Base-by-base conservation (phyloP, 1,140 invertebrate genomes). In the Ceratina calcarata region DNA sequence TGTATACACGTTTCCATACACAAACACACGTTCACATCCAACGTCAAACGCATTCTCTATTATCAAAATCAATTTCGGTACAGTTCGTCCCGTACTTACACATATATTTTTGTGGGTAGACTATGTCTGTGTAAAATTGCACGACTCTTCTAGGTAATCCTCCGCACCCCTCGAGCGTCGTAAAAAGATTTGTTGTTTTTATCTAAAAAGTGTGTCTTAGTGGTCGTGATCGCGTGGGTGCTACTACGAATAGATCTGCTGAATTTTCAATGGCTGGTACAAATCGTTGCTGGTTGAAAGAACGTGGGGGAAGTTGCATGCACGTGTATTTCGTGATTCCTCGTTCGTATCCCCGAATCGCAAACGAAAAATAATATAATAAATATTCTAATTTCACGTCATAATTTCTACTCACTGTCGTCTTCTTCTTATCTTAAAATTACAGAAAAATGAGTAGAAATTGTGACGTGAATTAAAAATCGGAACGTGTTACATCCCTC, bases 21-120 rank as follows among this genome's bases (percentile, higher is more conserved):
- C 18, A 45, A 58, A 16, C 15, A 32, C 55, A 22, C 15, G n/a
- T 20, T 22, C 22, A 18, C n/a, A 22, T 27, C 49, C 65, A 20
- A 27, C 15, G 8, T 22, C 49, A 53, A 53, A 53, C 57, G 57
- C 37, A 58, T 70, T 57, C 12, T 18, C 6, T 69, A 18, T 57
- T 69, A 18, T 68, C 4, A 55, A 57, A 69, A 55, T 69, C 24
- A 69, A 55, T 24, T 45, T 20, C n/a, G 53, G 53, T 70, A 37
- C 27, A 32, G 7, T 70, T 57, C 8, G 13, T 4, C 27, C 15
- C 16, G 12, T 49, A 15, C n/a, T 8, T 67, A n/a, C 0, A 55
- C 53, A 12, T 55, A 3, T 66, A 49, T 12, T 20, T 20, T 10
- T 10, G 0, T 37, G 37, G 37, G 37, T 45, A 45, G 32, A 27